Percentiles rank a stretch among this genome's conserved stretches.
Conservation (phyloP, 2,888 invertebrate species). For the Colletes collaris region DNA sequence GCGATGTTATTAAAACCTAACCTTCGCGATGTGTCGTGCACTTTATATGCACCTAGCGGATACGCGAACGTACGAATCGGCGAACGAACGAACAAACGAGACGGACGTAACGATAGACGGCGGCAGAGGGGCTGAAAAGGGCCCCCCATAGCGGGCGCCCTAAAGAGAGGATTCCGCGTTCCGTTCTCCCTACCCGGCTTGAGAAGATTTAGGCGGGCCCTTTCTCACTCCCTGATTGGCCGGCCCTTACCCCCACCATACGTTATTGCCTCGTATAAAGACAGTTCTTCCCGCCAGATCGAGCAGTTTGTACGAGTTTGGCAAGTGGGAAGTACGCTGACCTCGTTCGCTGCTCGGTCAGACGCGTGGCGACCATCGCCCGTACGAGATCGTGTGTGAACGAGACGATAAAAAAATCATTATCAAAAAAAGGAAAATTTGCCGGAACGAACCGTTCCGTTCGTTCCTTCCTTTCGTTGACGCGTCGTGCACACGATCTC, state of each 20-base stretch:
- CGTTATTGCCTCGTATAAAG: conserved; percentile 36
- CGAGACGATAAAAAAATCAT: background rate
- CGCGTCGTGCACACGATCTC: background rate
- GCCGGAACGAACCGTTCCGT: background rate
- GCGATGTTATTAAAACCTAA: too few relatives aligned
- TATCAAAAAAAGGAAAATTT: background rate
- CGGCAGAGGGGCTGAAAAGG: conserved; percentile 52
- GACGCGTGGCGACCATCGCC: conserved; percentile 17
- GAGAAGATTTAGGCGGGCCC: conserved; percentile 74
- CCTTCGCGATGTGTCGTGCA: background rate
- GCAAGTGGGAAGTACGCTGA: conserved; percentile 1
- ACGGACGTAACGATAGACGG: conserved; percentile 39
- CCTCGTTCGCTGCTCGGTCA: background rate
- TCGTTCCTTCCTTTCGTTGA: background rate
- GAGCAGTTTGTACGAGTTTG: conserved; percentile 35
- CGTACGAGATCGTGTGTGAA: background rate
- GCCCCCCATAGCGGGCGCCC: conserved; percentile 60
- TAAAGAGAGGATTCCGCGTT: conserved; percentile 58
- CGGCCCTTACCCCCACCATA: conserved; percentile 64
- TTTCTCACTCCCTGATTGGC: conserved; percentile 67
- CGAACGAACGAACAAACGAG: conserved; percentile 9
- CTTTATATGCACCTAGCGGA: background rate
- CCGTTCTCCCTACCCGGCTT: conserved; percentile 47
- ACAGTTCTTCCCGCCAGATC: conserved; percentile 10
- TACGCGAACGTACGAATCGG: conserved; percentile 2